Evolutionary conservation across 2,888 invertebrate genomes (phyloP).

Genomic region (Lissocephala sabroskyi): DNA sequence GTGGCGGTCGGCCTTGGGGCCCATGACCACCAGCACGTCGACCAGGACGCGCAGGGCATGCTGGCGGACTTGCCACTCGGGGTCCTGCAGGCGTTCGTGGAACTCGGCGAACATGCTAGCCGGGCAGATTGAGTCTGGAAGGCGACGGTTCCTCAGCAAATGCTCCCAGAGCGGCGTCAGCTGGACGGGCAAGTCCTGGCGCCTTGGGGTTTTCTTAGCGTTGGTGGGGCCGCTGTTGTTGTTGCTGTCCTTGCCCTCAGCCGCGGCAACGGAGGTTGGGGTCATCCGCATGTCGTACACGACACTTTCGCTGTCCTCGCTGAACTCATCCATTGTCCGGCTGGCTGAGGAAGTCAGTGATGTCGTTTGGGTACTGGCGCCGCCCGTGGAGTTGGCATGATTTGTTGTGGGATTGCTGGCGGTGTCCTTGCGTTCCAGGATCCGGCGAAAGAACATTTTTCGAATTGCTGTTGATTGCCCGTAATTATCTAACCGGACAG

Average conservation of each 20-base stretch:
- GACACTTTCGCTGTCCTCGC: conserved; percentile 15
- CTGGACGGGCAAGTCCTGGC: conserved; percentile 65
- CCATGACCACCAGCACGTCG: conserved; percentile 84
- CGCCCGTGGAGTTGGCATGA: conserved; percentile 14
- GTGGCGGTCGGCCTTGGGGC: conserved; percentile 79
- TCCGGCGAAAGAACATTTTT: conserved; percentile 68
- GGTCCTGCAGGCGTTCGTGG: conserved; percentile 81
- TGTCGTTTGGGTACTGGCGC: neutral
- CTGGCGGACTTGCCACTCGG: conserved; percentile 88
- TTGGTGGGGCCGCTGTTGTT: conserved; percentile 7
- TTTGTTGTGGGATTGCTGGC: no score
- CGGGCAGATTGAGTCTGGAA: conserved; percentile 81
- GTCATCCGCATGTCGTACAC: conserved; percentile 22
- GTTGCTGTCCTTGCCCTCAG: conserved; percentile 28
- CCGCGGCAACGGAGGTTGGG: conserved; percentile 19
- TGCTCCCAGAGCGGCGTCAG: conserved; percentile 88
- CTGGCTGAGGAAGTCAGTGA: neutral
- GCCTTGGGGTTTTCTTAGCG: conserved; percentile 42
- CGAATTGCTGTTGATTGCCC: conserved; percentile 1
- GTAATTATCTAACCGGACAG: conserved; percentile 36
- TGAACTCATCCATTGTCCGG: conserved; percentile 2
- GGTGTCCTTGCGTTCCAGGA: conserved; percentile 63
- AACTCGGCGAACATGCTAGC: conserved; percentile 81
- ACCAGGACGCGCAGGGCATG: conserved; percentile 86
- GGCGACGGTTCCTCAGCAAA: conserved; percentile 80